Evolutionary conservation across 64 coral and sea anemone genomes (phyloP), one percentile per base, ranked within the genome.

Genomic region (Montipora sp.): DNA sequence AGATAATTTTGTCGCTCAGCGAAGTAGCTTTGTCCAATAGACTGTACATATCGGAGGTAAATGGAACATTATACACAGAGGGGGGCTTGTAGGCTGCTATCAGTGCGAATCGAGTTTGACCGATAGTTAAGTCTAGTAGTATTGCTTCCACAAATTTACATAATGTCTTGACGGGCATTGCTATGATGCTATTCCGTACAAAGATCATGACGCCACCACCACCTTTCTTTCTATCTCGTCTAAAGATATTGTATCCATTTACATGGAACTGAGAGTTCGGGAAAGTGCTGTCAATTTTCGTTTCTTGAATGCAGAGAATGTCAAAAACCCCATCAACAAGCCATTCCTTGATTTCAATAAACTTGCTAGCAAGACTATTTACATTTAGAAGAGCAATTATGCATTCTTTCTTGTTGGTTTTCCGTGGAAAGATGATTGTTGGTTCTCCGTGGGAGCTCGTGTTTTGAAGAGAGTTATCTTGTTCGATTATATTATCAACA

Each of bases 251-350:
- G 59, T 87, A 93, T 9, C 60, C 77, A 48, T 67, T 65, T 4
- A 79, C 55, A 78, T 77, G 23, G 46, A 86, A 93, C 48, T 93
- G n/a, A n/a, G n/a, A n/a, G n/a, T n/a, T n/a, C n/a, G n/a, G n/a
- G n/a, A n/a, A n/a, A n/a, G n/a, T n/a, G n/a, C n/a, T n/a, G n/a
- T n/a, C n/a, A n/a, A n/a, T n/a, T n/a, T n/a, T n/a, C n/a, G 92
- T 93, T 82, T 93, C 92, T 93, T 93, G 84, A 72, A 93, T 71
- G 49, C 49, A 78, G 20, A 93, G 74, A 48, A 92, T 87, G 50
- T 86, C 80, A 65, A 92, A 84, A 77, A 77, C 50, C 7, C 59
- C 72, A 60, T 21, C 43, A 48, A 23, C 47, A 48, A 90, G 77
- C 89, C 89, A 90, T 70, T 90, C 89, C 8, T 81, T 80, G 58